Conservation (phyloP, 2,797 vertebrate genomes). For the Leptodactylus fallax region DNA sequence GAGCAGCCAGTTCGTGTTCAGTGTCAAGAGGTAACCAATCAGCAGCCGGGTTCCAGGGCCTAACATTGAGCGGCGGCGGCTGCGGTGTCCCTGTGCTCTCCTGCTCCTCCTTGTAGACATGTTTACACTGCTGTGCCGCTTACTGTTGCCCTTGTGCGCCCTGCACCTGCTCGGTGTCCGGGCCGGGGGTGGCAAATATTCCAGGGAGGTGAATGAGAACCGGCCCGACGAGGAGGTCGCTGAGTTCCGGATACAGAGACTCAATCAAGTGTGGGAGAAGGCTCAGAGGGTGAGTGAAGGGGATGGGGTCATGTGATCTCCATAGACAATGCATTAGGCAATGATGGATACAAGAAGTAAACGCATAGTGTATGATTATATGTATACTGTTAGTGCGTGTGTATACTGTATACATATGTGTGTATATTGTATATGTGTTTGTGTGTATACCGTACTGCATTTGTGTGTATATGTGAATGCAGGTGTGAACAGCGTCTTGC, state of each 20-base stretch:
- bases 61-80: background rate
- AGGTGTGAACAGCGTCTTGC: too few relatives aligned
- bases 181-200: conserved; percentile 80
- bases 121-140: background rate
- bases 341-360: background rate
- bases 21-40: conserved; percentile 13
- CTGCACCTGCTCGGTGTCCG: conserved; percentile 59
- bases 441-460: too few relatives aligned
- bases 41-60: background rate
- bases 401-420: background rate
- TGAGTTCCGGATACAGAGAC: conserved; percentile 89
- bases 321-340: background rate
- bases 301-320: conserved; percentile 5
- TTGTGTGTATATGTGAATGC: too few relatives aligned
- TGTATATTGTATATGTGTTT: too few relatives aligned
- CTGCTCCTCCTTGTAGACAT: accelerated
- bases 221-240: conserved; percentile 67
- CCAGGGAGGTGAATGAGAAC: conserved; percentile 88
- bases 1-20: background rate
- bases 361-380: too few relatives aligned
- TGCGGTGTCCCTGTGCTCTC: background rate
- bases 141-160: background rate
- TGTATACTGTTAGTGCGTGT: background rate
- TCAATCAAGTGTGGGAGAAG: conserved; percentile 96
- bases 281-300: conserved; percentile 84